Evolutionary conservation across 2,797 vertebrate species (phyloP).

Genomic region (Hippoglossus hippoglossus): DNA sequence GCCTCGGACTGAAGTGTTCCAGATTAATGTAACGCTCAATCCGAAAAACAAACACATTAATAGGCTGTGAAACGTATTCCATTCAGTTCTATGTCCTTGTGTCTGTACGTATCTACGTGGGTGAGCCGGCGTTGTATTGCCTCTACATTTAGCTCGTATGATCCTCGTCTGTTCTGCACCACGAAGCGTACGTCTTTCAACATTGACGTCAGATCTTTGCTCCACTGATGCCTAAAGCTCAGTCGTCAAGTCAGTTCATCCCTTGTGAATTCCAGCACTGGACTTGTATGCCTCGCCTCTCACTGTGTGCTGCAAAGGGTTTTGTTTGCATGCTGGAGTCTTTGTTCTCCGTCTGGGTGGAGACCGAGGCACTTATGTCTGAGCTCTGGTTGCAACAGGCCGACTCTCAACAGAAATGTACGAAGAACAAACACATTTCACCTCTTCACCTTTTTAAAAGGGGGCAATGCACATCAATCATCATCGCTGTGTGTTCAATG

Average conservation of each 20-base stretch:
- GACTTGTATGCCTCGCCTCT: slow-evolving; percentile 27
- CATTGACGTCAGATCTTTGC: background rate
- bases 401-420: background rate
- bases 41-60: no score
- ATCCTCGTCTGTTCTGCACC: background rate
- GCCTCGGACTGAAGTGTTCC: background rate
- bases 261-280: slow-evolving; percentile 3
- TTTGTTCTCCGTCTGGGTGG: slow-evolving; percentile 57
- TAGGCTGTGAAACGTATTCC: no score
- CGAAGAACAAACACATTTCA: slow-evolving; percentile 6
- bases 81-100: no score
- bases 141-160: background rate
- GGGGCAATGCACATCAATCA: background rate
- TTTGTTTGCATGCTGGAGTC: slow-evolving; percentile 47
- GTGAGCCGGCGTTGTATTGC: no score
- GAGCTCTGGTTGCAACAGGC: slow-evolving; percentile 39
- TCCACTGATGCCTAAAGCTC: no score
- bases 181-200: background rate
- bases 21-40: background rate
- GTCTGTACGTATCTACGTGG: no score
- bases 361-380: slow-evolving; percentile 16
- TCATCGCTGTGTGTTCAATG: background rate
- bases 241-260: background rate
- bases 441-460: background rate
- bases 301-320: slow-evolving; percentile 9